These are phyloP conservation scores for Procambarus virginalis DNA, from an alignment of 1,140 invertebrate species.

Conservation along the genomic window DNA sequence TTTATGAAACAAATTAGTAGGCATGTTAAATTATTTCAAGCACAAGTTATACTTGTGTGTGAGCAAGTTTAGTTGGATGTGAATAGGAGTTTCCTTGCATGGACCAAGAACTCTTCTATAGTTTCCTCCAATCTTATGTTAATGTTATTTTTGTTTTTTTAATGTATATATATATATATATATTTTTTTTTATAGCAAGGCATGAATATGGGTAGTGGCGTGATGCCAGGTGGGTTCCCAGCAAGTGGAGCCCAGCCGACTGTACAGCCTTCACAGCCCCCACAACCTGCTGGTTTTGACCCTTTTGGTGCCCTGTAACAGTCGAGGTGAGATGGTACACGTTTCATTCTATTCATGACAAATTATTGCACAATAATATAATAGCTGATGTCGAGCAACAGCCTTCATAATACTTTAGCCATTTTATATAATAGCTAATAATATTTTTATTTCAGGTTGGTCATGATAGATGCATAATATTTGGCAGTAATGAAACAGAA, in stretches of 20 bases:
- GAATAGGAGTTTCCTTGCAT: too few species aligned
- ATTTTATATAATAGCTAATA: too few species aligned
- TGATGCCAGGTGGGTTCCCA: constrained; percentile 33
- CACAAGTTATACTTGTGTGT: too few species aligned
- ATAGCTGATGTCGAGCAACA: too few species aligned
- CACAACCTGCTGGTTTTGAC: constrained; percentile 61
- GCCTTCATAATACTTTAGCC: too few species aligned
- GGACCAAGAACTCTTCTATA: too few species aligned
- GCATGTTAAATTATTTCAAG: too few species aligned
- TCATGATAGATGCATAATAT: constrained; percentile 54
- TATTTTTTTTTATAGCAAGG: constrained; percentile 17
- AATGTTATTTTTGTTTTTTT: neutral
- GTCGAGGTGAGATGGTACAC: constrained; percentile 17
- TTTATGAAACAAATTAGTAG: too few species aligned
- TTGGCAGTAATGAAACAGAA: constrained; percentile 28
- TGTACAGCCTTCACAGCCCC: constrained; percentile 36
- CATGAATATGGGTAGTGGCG: constrained; percentile 37
- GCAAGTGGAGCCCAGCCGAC: constrained; percentile 23
- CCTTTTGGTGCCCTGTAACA: constrained; percentile 68
- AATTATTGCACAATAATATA: too few species aligned
- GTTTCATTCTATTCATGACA: neutral
- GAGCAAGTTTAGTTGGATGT: too few species aligned
- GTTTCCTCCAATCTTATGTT: too few species aligned
- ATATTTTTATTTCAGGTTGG: constrained; percentile 17
- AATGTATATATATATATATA: neutral